Conservation (phyloP, 2,888 invertebrate genomes). For the Pollenia labialis region DNA sequence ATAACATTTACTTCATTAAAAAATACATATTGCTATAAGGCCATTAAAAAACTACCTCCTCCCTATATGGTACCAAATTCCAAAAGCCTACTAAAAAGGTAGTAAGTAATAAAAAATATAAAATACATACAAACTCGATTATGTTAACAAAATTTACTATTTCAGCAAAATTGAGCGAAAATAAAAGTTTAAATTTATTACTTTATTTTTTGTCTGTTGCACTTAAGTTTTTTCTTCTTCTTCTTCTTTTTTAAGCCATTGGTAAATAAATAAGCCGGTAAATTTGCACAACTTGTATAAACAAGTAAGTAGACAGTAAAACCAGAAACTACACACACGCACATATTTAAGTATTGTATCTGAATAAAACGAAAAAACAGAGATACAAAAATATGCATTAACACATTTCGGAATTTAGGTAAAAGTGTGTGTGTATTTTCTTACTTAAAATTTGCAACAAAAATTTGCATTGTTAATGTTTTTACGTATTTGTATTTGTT, state of each 20-base stretch:
- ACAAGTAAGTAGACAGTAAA: slow-evolving; percentile 21
- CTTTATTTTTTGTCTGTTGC: not conserved
- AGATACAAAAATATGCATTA: slow-evolving; percentile 3
- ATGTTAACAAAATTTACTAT: slow-evolving; percentile 1
- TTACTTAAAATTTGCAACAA: slow-evolving; percentile 7
- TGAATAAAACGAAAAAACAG: slow-evolving; percentile 2
- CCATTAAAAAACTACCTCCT: not conserved
- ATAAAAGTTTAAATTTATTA: slow-evolving; percentile 24
- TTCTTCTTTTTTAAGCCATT: not conserved
- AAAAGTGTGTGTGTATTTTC: not conserved
- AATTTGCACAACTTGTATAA: slow-evolving; percentile 38
- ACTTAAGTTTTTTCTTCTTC: slow-evolving; percentile 23
- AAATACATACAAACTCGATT: not conserved
- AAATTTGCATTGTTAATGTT: slow-evolving; percentile 38
- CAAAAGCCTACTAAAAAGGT: slow-evolving; percentile 3
- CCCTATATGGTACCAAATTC: slow-evolving; percentile 37
- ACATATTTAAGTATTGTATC: not conserved
- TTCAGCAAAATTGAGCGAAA: slow-evolving; percentile 4
- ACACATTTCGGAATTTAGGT: not conserved
- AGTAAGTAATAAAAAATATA: not conserved
- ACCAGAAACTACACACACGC: slow-evolving; percentile 23
- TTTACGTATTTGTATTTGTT: too few relatives aligned
- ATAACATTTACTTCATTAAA: not conserved
- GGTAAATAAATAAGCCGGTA: slow-evolving; percentile 17
- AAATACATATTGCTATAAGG: not conserved